These are phyloP conservation scores for Selene dorsalis DNA, from an alignment of 2,797 vertebrate species.

Conservation along the genomic window DNA sequence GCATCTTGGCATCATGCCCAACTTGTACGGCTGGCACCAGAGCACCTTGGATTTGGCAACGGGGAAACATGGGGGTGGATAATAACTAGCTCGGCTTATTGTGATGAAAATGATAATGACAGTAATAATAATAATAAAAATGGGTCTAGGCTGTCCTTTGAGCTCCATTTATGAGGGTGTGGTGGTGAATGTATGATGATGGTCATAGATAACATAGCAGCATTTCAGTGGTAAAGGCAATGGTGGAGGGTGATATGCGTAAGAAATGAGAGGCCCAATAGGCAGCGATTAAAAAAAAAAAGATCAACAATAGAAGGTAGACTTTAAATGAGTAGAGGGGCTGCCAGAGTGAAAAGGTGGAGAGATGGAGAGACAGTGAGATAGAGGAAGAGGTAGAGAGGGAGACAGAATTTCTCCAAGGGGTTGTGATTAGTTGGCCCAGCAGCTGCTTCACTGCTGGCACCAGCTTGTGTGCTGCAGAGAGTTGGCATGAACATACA, in stretches of 20 bases:
- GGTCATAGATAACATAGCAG: constrained; percentile 50
- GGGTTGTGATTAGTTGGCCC: constrained; percentile 82
- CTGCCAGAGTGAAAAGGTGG: constrained; percentile 62
- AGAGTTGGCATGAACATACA: constrained; percentile 77
- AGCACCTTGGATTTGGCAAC: constrained; percentile 69
- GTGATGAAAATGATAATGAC: constrained; percentile 80
- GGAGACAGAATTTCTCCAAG: constrained; percentile 76
- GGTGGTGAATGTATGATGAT: constrained; percentile 61
- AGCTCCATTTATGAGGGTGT: constrained; percentile 54
- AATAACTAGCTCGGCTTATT: constrained; percentile 74
- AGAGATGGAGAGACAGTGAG: constrained; percentile 64
- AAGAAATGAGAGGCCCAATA: constrained; percentile 30
- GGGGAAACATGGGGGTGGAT: constrained; percentile 72
- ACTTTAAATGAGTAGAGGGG: constrained; percentile 51
- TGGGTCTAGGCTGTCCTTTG: constrained; percentile 67
- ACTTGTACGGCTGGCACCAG: constrained; percentile 65
- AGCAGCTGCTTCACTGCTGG: constrained; percentile 82
- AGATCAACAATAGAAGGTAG: constrained; percentile 44
- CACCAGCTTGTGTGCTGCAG: constrained; percentile 78
- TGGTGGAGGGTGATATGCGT: constrained; percentile 39
- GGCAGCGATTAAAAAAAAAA: constrained; percentile 25
- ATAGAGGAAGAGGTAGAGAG: constrained; percentile 64
- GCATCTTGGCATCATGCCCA: constrained; percentile 72
- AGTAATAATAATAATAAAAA: constrained; percentile 78
- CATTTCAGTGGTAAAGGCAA: constrained; percentile 48